A percentile compares a stretch with the other conserved stretches of the same genome.
Evolutionary conservation across 2,888 invertebrate genomes (phyloP).

Genomic region (Thymelicus lineola): DNA sequence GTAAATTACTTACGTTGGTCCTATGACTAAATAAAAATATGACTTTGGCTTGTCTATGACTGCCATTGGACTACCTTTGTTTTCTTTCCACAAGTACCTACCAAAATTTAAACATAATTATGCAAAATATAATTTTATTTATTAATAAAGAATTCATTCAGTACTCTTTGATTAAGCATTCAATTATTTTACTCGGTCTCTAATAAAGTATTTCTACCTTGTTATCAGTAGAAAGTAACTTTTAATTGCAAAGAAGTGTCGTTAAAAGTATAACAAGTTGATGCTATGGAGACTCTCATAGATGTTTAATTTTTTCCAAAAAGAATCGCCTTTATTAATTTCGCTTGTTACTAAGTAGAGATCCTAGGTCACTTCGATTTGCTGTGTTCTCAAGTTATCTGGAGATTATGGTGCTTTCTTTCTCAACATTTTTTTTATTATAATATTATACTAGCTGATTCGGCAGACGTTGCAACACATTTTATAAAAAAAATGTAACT

Average conservation of each 20-base stretch:
- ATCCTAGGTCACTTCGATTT: background rate
- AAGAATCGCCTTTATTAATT: background rate
- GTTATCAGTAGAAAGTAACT: constrained; percentile 1
- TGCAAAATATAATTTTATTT: too few species aligned
- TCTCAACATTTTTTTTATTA: too few species aligned
- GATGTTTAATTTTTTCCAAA: constrained; percentile 2
- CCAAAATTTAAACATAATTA: too few species aligned
- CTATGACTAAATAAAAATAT: too few species aligned
- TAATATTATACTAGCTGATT: too few species aligned
- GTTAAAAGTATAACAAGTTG: constrained; percentile 9
- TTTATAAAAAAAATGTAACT: too few species aligned
- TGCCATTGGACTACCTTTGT: too few species aligned
- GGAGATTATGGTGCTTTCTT: too few species aligned
- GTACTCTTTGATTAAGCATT: background rate
- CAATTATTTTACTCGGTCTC: constrained; percentile 7
- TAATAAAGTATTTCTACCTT: constrained; percentile 16
- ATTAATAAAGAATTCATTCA: background rate
- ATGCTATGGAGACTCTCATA: background rate
- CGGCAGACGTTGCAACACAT: too few species aligned
- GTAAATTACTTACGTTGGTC: too few species aligned
- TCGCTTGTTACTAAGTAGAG: background rate
- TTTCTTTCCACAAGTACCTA: too few species aligned
- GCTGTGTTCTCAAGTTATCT: background rate
- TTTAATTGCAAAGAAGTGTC: constrained; percentile 12
- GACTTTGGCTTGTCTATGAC: too few species aligned